Base-by-base conservation (phyloP, 2,888 invertebrate genomes). In the Masnerella sp. region DNA sequence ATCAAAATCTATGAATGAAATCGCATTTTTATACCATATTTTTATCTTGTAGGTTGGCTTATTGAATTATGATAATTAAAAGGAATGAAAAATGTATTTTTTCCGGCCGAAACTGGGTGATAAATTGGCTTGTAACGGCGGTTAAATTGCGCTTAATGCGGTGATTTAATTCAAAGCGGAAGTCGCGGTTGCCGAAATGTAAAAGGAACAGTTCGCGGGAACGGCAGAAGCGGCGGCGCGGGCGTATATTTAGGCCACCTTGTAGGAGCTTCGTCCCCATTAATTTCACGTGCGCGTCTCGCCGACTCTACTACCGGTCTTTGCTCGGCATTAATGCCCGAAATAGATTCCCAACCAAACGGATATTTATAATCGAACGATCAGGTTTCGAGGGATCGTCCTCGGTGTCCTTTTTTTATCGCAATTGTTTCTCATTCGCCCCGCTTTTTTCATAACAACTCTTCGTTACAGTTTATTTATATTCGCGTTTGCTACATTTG, bases 191-290 rank as follows among this genome's bases (percentile, higher is more conserved):
- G 77, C 77, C 74, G 47, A 72, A 74, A 71, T 45, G 65, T 69
- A 69, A 38, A 77, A 49, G 65, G 73, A 74, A 74, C 64, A 22
- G 25, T n/a, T 28, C n/a, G 22, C 30, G 25, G 36, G 18, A 28
- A 36, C 28, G 28, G 18, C 32, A 20, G 12, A 22, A 32, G n/a
- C 56, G 36, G 58, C 71, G 73, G 77, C 72, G 78, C 78, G 68
- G 79, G 75, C 79, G 81, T 83, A 82, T 82, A 80, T 82, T 83
- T 81, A 81, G 82, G 82, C 81, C 80, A 83, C 78, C 79, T 76
- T 72, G 82, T 77, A 75, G 76, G 80, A 82, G 80, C 79, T 75
- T 76, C 78, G 80, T 80, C 76, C 80, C 79, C 80, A 77, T 79
- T 79, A 79, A 80, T 80, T 78, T 77, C 78, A 78, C 77, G 76